A percentile compares a stretch with the other conserved stretches of the same genome.
phyloP scores from a whole-genome alignment of 2,113 vertebrate genomes.

The Scophthalmus maximus region DNA sequence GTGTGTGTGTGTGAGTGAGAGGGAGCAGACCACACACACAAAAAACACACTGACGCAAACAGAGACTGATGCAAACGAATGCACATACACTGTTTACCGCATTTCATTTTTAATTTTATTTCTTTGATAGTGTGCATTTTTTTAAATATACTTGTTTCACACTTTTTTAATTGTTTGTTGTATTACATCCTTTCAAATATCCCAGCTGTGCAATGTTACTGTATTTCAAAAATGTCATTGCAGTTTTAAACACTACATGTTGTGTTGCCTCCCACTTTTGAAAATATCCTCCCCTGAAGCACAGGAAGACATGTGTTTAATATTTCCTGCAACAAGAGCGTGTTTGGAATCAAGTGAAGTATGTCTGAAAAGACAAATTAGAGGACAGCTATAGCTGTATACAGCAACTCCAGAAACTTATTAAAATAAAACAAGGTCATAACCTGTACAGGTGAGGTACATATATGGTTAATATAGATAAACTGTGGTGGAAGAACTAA shows the following conservation, averaged over 20 bases:
- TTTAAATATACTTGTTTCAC: background rate
- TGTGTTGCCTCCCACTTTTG: background rate
- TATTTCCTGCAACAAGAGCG: background rate
- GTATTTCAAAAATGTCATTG: background rate
- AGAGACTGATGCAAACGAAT: constrained; percentile 1
- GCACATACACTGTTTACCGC: background rate
- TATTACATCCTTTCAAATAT: background rate
- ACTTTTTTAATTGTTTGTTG: background rate
- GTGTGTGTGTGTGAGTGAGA: too few relatives aligned
- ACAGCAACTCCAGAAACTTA: background rate
- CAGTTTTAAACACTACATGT: background rate
- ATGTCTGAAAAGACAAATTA: background rate
- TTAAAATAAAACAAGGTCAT: background rate
- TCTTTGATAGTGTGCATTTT: background rate
- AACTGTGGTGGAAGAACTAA: too few relatives aligned
- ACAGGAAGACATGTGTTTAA: constrained; percentile 6
- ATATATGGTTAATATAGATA: too few relatives aligned
- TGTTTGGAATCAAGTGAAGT: background rate
- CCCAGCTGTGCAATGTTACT: background rate
- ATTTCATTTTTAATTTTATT: background rate
- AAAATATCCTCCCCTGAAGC: background rate
- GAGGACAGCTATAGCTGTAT: too few relatives aligned
- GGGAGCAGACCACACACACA: constrained; percentile 8
- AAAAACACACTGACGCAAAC: background rate
- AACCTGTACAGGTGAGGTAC: too few relatives aligned